phyloP scores from a whole-genome alignment of 2,113 vertebrate genomes.

The Otis tarda region DNA sequence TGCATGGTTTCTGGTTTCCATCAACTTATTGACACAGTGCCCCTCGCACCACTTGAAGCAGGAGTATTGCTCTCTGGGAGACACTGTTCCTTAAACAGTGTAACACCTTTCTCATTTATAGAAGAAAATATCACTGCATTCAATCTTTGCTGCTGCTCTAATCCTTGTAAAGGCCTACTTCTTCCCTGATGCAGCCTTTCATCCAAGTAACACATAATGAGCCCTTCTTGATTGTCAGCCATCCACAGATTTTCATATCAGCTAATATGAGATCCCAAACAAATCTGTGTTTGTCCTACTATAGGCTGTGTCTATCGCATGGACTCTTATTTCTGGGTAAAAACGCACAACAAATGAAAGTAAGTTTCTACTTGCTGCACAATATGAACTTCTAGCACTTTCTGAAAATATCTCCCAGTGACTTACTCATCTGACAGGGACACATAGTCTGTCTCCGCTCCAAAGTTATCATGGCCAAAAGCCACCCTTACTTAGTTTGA shows the following conservation, averaged over 20 bases:
- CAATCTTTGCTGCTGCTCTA: background rate
- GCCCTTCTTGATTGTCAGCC: background rate
- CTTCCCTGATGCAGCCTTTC: background rate
- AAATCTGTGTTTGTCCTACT: background rate
- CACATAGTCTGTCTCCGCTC: background rate
- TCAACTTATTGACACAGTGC: background rate
- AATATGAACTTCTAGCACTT: background rate
- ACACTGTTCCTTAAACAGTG: background rate
- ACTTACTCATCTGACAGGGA: background rate
- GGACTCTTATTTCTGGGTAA: background rate
- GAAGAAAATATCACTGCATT: background rate
- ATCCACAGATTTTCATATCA: background rate
- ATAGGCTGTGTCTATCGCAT: background rate
- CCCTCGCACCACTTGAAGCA: background rate
- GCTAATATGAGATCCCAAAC: background rate
- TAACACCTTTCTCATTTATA: background rate
- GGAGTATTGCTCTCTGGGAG: background rate
- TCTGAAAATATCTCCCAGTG: background rate
- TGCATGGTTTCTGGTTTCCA: background rate
- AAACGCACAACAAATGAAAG: background rate
- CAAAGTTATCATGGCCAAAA: background rate
- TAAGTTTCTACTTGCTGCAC: background rate
- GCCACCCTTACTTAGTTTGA: background rate
- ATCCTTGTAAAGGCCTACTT: background rate
- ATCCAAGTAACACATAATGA: background rate